These are phyloP conservation scores for Cebidichthys violaceus DNA, from an alignment of 2,113 vertebrate genomes.

Conservation along the genomic window DNA sequence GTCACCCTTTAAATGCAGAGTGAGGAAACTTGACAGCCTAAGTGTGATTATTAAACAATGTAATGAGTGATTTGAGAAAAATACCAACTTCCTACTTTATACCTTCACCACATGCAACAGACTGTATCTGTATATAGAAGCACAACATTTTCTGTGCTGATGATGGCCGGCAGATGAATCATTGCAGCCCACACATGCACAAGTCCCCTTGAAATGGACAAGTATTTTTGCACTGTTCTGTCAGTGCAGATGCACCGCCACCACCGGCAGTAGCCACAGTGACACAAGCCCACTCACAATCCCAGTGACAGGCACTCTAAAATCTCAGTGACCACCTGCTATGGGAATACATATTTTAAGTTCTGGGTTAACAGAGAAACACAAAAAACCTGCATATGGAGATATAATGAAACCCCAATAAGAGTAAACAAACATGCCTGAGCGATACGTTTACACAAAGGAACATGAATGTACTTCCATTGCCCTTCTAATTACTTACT, in stretches of 20 bases:
- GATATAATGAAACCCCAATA: neutral
- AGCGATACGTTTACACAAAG: neutral
- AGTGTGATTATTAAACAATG: neutral
- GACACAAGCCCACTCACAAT: constrained; percentile 50
- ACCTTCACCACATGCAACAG: neutral
- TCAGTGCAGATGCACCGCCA: constrained; percentile 27
- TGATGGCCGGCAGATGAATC: constrained; percentile 27
- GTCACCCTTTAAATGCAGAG: neutral
- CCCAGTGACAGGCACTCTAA: constrained; percentile 40
- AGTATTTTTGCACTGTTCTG: constrained; percentile 59
- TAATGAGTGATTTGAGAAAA: neutral
- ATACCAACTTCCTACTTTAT: neutral
- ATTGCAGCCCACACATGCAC: constrained; percentile 50
- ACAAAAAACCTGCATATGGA: neutral
- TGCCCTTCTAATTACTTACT: constrained; percentile 18
- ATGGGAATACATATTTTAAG: constrained; percentile 5
- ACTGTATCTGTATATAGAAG: neutral
- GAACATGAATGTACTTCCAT: neutral
- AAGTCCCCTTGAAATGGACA: constrained; percentile 52
- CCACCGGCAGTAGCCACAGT: constrained; percentile 6
- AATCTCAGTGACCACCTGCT: constrained; percentile 50
- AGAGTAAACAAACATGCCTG: constrained; percentile 6
- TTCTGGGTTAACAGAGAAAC: constrained; percentile 1
- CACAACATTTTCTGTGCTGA: constrained; percentile 1
- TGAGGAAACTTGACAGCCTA: neutral